A percentile compares a stretch with the other conserved stretches of the same genome.
These are phyloP conservation scores for Tetraneura akinire DNA, from an alignment of 1,140 invertebrate species.

Conservation along the genomic window DNA sequence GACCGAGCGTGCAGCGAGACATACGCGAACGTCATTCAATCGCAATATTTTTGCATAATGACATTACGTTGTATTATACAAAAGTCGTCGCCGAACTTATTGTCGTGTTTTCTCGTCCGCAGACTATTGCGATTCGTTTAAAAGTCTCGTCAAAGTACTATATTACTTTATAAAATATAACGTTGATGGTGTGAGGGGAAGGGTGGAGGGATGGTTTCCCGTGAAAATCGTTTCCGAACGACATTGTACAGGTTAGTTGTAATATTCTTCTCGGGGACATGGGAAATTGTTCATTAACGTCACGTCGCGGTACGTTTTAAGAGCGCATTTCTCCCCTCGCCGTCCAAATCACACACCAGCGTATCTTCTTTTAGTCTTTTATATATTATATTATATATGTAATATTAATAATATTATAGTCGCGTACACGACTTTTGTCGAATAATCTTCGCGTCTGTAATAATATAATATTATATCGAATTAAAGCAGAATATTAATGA, in stretches of 20 bases:
- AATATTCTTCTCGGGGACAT: constrained; percentile 2
- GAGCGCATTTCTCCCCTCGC: neutral
- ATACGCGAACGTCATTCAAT: constrained; percentile 14
- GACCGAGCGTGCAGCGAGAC: too few species aligned
- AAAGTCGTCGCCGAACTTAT: neutral
- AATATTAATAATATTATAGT: too few species aligned
- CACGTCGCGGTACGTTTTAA: constrained; percentile 44
- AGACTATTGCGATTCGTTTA: neutral
- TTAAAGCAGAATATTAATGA: constrained; percentile 39
- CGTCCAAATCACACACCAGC: too few species aligned
- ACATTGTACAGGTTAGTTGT: too few species aligned
- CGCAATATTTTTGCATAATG: constrained; percentile 44
- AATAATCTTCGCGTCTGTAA: neutral
- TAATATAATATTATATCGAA: constrained; percentile 8
- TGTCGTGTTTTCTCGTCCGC: neutral
- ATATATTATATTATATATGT: too few species aligned
- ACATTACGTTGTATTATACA: neutral
- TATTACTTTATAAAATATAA: neutral
- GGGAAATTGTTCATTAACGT: constrained; percentile 48
- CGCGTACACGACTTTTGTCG: neutral
- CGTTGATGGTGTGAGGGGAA: neutral
- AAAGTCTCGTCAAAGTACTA: neutral
- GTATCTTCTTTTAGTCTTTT: too few species aligned
- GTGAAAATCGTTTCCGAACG: constrained; percentile 33
- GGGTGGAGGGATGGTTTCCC: neutral